Conservation (phyloP, 1,140 invertebrate species). For the Bombus fervidus region DNA sequence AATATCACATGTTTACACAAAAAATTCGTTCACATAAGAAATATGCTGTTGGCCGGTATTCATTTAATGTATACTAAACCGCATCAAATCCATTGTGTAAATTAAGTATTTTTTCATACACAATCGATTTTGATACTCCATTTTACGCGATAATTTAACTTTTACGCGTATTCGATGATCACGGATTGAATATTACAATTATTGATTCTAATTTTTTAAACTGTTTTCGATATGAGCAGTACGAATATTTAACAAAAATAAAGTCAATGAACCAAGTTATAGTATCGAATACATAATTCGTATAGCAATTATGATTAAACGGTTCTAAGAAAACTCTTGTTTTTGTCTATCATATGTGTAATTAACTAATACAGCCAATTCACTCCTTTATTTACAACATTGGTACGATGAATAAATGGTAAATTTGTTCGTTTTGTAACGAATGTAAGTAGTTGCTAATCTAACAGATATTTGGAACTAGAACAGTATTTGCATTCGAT, state of each 20-base stretch:
- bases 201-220: conserved; percentile 54
- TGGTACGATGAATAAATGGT: conserved; percentile 31
- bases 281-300: conserved; percentile 4
- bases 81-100: conserved; percentile 7
- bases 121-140: conserved; percentile 34
- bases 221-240: conserved; percentile 36
- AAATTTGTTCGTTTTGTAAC: conserved; percentile 52
- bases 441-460: conserved; percentile 41
- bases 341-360: conserved; percentile 16
- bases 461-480: conserved; percentile 50
- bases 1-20: conserved; percentile 52
- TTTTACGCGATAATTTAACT: conserved; percentile 21
- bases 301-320: background rate
- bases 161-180: background rate
- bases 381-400: conserved; percentile 48
- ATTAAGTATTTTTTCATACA: conserved; percentile 35
- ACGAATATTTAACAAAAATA: conserved; percentile 49
- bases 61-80: conserved; percentile 41
- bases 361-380: conserved; percentile 25
- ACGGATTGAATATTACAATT: conserved; percentile 40
- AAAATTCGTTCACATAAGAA: conserved; percentile 26
- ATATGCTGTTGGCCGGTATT: background rate
- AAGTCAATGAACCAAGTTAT: conserved; percentile 8
- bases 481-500: background rate
- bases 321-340: background rate